A percentile compares a stretch with the other conserved stretches of the same genome.
These are phyloP conservation scores for Orthosia incerta DNA, from an alignment of 2,888 invertebrate genomes.

Conservation along the genomic window DNA sequence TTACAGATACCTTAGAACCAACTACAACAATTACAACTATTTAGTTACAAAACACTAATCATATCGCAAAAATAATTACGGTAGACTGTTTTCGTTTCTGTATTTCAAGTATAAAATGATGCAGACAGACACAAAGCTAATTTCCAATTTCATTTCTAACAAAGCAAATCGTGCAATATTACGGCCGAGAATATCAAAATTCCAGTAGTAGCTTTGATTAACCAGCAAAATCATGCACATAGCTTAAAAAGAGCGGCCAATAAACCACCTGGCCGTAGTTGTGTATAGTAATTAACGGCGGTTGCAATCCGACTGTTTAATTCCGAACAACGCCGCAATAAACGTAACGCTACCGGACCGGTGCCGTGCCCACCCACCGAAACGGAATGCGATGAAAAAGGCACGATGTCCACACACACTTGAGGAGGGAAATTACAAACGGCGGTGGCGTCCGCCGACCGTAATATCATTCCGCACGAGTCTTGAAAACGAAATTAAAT, in stretches of 20 bases:
- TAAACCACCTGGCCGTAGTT: constrained; percentile 83
- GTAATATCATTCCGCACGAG: constrained; percentile 90
- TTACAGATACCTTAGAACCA: not conserved
- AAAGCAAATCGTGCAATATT: constrained; percentile 11
- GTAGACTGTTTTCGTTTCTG: not conserved
- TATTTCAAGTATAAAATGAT: not conserved
- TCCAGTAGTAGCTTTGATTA: constrained; percentile 53
- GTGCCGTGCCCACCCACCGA: constrained; percentile 82
- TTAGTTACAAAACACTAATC: not conserved
- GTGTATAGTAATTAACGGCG: constrained; percentile 88
- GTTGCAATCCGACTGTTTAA: constrained; percentile 87
- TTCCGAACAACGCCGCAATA: constrained; percentile 87
- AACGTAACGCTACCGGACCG: constrained; percentile 83
- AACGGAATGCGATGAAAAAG: constrained; percentile 91
- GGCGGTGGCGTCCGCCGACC: constrained; percentile 82
- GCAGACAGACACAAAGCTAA: constrained; percentile 14
- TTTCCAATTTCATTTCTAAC: constrained; percentile 30
- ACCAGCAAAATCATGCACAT: constrained; percentile 73
- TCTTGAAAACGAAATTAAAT: constrained; percentile 91
- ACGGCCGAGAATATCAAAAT: constrained; percentile 36
- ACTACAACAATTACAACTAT: not conserved
- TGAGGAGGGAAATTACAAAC: constrained; percentile 89
- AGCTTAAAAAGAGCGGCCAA: constrained; percentile 80
- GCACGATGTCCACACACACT: constrained; percentile 90
- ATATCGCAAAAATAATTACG: not conserved